Conservation (phyloP, 1,140 invertebrate species). For the Drosophila suzukii region DNA sequence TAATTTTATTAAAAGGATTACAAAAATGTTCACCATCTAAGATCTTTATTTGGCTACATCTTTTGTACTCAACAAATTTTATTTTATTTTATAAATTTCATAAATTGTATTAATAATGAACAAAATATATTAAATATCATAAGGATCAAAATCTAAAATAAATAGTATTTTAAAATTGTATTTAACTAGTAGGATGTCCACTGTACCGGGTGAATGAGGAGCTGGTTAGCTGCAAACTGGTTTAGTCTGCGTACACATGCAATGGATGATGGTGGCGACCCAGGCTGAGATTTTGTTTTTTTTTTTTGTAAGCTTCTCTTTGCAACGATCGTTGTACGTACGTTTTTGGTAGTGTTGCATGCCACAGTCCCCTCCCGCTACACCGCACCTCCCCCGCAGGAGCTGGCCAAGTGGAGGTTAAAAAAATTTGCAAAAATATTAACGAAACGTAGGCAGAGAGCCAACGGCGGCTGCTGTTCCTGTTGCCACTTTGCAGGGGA, state of each 20-base stretch:
- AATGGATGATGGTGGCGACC: constrained; percentile 51
- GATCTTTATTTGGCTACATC: too few species aligned
- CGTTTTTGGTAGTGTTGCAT: constrained; percentile 60
- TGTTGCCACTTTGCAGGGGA: constrained; percentile 22
- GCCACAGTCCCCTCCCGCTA: constrained; percentile 34
- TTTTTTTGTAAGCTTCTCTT: constrained; percentile 29
- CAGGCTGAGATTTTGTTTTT: constrained; percentile 54
- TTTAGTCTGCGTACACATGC: constrained; percentile 62
- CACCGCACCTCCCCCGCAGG: constrained; percentile 38
- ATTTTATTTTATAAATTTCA: too few species aligned
- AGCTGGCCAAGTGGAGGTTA: constrained; percentile 79
- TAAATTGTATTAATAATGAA: too few species aligned
- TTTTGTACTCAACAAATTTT: too few species aligned
- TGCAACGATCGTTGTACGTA: constrained; percentile 49
- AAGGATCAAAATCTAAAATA: too few species aligned
- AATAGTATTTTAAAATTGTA: neutral
- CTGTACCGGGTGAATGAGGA: constrained; percentile 44
- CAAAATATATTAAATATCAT: too few species aligned
- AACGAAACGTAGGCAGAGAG: constrained; percentile 77
- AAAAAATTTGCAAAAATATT: constrained; percentile 82
- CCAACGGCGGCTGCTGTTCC: constrained; percentile 53
- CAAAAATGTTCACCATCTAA: too few species aligned
- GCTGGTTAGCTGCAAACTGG: constrained; percentile 60
- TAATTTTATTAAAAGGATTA: too few species aligned
- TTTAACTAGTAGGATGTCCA: neutral